Base-by-base conservation (phyloP, 2,113 vertebrate genomes). In the Rana temporaria region DNA sequence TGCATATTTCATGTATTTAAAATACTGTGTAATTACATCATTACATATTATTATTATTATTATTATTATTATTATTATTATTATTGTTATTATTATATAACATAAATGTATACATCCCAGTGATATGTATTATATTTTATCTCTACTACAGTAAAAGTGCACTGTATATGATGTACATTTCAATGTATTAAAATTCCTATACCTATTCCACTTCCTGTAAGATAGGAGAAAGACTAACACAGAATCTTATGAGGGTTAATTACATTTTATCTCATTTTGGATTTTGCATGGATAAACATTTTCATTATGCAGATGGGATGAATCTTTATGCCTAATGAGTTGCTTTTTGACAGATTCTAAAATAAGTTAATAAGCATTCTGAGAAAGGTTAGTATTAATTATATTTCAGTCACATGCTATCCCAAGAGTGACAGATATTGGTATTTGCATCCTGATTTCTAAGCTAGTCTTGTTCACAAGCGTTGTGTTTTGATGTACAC, bases 291-390 rank as follows among this genome's bases (percentile, higher is more conserved):
- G 81, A 83, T 76, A 83, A 83, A 83, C 81, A 83, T 83, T 83
- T 83, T 59, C 64, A 83, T 83, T 83, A 83, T 83, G 81, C 81
- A 83, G 81, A 83, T 76, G 63, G 81, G 72, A 83, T 83, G 64
- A 83, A 76, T 83, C 71, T 75, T 83, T 68, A 68, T 60, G 55
- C 53, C 56, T 83, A 83, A 83, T 76, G 72, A 83, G 81, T 67
- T 76, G 26, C 32, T 76, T 83, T 83, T 83, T 83, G 81, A 83
- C 81, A 83, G 80, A 83, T 83, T 76, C 71, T 59, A 83, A 83
- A 83, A 83, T 83, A 76, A 83, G 81, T 83, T 83, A 83, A 83
- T 83, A 83, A 76, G 81, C 81, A 67, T 83, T 83, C 72, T 68
- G 63, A 62, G 81, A 83, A 83, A 83, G 81, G 81, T 83, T 83